Percentiles rank a stretch among this genome's conserved stretches.
Evolutionary conservation across 2,113 vertebrate species (phyloP).

Genomic region (Bufo gargarizans): DNA sequence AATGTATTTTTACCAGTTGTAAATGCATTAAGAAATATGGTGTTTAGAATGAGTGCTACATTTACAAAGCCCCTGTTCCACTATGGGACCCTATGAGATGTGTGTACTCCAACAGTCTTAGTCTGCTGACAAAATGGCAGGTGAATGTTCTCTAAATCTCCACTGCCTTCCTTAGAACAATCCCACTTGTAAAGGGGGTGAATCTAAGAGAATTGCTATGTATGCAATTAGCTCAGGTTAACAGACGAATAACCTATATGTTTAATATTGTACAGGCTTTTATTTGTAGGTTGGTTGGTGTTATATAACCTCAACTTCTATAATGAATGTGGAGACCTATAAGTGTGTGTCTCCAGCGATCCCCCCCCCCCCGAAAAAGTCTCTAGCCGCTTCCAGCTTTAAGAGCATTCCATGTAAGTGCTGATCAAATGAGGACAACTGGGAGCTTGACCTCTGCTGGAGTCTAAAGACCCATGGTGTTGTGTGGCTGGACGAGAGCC

Average conservation of each 20-base stretch:
- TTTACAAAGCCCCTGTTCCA: too few relatives aligned
- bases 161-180: background rate
- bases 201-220: background rate
- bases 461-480: background rate
- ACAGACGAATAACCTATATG: background rate
- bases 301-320: background rate
- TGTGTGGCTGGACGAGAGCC: background rate
- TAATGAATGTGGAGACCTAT: background rate
- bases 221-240: background rate
- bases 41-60: too few relatives aligned
- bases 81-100: too few relatives aligned
- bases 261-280: background rate
- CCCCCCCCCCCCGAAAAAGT: background rate
- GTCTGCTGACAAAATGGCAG: too few relatives aligned
- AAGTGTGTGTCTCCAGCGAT: background rate
- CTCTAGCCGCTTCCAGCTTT: constrained; percentile 34
- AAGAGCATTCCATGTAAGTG: background rate
- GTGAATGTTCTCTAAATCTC: background rate
- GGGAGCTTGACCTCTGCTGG: background rate
- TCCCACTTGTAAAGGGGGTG: background rate
- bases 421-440: background rate
- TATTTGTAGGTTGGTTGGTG: background rate
- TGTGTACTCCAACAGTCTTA: too few relatives aligned
- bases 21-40: too few relatives aligned
- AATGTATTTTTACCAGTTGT: too few relatives aligned